Percentiles rank a stretch among this genome's conserved stretches.
phyloP scores from a whole-genome alignment of 2,113 vertebrate genomes.

The Epinephelus moara region DNA sequence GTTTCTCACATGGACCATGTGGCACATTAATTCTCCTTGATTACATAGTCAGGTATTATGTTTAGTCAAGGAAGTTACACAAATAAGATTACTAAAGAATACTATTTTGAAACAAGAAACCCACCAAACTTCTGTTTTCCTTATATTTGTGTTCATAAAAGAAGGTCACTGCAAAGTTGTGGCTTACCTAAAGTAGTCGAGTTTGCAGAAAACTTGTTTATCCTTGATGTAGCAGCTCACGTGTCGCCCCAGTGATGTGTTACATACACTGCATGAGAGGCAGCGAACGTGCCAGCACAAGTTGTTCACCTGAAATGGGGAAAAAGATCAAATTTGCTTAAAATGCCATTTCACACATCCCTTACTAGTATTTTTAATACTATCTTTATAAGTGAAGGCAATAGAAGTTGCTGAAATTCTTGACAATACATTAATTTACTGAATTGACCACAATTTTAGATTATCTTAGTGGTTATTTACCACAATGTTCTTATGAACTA shows the following conservation, averaged over 20 bases:
- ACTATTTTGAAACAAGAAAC: background rate
- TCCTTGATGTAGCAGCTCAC: slow-evolving; percentile 99
- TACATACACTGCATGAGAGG: slow-evolving; percentile 96
- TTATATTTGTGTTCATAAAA: background rate
- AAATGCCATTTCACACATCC: background rate
- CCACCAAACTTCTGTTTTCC: background rate
- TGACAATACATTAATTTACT: background rate
- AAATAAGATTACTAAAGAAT: background rate
- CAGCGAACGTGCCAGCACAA: slow-evolving; percentile 98
- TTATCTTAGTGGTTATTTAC: background rate
- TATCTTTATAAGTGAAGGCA: background rate
- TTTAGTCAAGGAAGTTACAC: background rate
- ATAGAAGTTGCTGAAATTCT: background rate
- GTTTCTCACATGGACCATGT: background rate
- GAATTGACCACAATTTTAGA: background rate
- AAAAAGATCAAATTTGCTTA: background rate
- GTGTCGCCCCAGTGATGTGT: slow-evolving; percentile 93
- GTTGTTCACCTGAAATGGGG: slow-evolving; percentile 89
- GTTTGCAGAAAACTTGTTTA: slow-evolving; percentile 97
- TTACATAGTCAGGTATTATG: background rate
- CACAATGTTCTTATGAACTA: background rate
- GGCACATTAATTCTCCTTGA: background rate
- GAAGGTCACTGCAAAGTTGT: rapidly evolving
- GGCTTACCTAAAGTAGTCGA: slow-evolving; percentile 97
- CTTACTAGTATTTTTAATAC: background rate